These are phyloP conservation scores for Picus viridis DNA, from an alignment of 2,797 vertebrate genomes.

Conservation along the genomic window DNA sequence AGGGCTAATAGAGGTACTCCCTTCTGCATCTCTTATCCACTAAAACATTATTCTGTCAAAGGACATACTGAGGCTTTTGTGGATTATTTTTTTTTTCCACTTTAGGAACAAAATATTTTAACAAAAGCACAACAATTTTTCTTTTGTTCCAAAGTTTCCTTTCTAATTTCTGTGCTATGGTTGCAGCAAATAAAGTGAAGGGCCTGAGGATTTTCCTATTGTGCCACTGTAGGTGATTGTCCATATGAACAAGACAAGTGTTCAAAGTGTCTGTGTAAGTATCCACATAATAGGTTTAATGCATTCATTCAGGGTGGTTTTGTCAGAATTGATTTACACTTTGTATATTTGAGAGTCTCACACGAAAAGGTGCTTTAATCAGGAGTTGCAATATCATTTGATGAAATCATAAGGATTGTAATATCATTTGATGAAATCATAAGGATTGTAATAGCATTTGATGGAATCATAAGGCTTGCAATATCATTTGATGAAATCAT, in stretches of 20 bases:
- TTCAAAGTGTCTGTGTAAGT: background rate
- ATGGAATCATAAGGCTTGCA: too few species aligned
- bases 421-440: too few species aligned
- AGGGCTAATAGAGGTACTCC: background rate
- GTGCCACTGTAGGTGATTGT: background rate
- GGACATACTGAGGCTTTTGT: background rate
- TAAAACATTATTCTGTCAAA: background rate
- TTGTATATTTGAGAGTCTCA: background rate
- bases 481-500: too few species aligned
- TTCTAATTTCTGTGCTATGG: background rate
- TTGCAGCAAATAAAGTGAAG: background rate
- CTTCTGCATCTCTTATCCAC: background rate
- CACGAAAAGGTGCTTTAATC: slow-evolving; percentile 12
- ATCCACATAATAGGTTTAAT: background rate
- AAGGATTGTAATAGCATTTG: too few species aligned
- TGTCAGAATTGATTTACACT: slow-evolving; percentile 18
- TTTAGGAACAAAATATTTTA: background rate
- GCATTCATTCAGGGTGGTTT: background rate
- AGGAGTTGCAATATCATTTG: background rate
- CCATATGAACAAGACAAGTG: background rate
- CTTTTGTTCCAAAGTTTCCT: background rate
- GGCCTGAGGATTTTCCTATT: background rate
- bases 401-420: slow-evolving; percentile 7
- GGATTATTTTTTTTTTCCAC: background rate
- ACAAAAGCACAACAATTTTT: background rate